Evolutionary conservation across 2,113 vertebrate species (phyloP), one percentile per base, ranked within the genome.

Genomic region (Gasterosteus nipponicus): DNA sequence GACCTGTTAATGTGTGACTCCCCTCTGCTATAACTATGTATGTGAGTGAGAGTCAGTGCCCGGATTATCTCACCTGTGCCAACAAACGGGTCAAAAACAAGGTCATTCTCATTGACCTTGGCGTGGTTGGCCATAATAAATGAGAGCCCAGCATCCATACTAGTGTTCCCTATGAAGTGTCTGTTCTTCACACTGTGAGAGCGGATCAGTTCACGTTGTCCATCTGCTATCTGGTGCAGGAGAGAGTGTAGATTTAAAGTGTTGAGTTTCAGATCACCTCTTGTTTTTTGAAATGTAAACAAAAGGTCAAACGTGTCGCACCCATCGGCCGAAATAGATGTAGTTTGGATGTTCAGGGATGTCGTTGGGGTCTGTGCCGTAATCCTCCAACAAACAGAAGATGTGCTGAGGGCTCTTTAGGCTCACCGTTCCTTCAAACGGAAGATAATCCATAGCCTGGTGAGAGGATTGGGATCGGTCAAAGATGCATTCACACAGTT

Each of bases 151-250:
- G 98, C 96, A 53, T 99, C 97, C 98, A 99, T 99, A 87, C 97
- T 99, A 0, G 98, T 99, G 90, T 98, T 98, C 61, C 97, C 98
- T 89, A 99, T 99, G n/a, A 98, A 99, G 76, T 99, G 98, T 74
- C 98, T 96, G 90, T 95, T 98, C 92, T 99, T 99, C 16, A 99
- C 96, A 84, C 98, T 99, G 87, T 99, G 96, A 5, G 94, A 94
- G 66, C 93, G 92, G 63, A 95, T 94, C 68, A 95, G 86, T 44
- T 94, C 94, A 86, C 98, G 96, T 73, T 98, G 97, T 78, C 98
- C 98, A 78, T 98, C 96, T 61, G 96, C 97, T 89, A 99, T 96
- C 98, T 99, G 80, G 44, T 56, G 42, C 78, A 63, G 9, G 12
- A 64, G 44, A 0, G 53, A 31, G 41, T 19, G 10, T 1, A 29